Conservation (phyloP, 2,113 vertebrate genomes). For the Labeo catla region DNA sequence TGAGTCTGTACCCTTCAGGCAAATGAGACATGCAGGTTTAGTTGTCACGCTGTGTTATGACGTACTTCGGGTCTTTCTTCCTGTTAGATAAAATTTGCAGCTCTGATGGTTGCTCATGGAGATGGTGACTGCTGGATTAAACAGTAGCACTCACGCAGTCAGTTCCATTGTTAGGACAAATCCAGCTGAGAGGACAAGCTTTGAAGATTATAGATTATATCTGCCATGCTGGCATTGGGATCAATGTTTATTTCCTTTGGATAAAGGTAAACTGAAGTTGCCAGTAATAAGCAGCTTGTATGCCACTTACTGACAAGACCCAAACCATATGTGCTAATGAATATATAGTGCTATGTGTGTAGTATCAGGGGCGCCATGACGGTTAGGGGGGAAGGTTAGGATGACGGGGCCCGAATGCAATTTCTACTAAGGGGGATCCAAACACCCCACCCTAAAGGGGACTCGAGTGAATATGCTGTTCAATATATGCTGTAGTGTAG, state of each 20-base stretch:
- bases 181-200: constrained; percentile 23
- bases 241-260: neutral
- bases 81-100: constrained; percentile 39
- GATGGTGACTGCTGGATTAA: constrained; percentile 34
- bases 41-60: constrained; percentile 38
- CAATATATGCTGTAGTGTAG: neutral
- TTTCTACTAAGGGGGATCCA: too few species aligned
- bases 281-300: neutral
- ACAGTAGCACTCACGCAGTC: neutral
- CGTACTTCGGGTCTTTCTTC: constrained; percentile 23
- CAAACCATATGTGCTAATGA: neutral
- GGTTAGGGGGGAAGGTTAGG: too few species aligned
- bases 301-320: neutral
- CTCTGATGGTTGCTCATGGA: constrained; percentile 48
- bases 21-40: constrained; percentile 44
- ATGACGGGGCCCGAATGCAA: too few species aligned
- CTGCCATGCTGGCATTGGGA: constrained; percentile 12
- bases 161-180: constrained; percentile 21
- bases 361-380: too few species aligned
- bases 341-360: neutral
- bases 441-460: too few species aligned
- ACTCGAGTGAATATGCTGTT: too few species aligned
- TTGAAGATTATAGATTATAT: constrained; percentile 34
- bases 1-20: neutral
- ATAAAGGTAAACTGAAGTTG: neutral